Evolutionary conservation across 2,797 vertebrate species (phyloP).

Genomic region (Coccyzus lansbergi): DNA sequence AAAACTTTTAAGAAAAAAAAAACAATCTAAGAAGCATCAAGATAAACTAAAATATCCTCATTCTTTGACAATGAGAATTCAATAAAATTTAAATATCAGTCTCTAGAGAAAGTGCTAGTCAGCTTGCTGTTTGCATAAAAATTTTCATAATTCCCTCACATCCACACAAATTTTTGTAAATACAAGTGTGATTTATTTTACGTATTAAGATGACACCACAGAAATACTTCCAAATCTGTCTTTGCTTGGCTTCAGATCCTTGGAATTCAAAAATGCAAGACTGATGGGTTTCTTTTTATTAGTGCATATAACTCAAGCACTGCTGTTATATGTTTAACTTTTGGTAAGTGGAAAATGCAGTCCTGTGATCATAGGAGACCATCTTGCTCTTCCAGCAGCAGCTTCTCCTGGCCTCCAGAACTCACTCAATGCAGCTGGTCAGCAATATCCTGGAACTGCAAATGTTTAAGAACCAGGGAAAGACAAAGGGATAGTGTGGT

Average conservation of each 20-base stretch:
- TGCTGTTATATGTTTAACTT: accelerated
- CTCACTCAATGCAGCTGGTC: not conserved
- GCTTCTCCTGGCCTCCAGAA: not conserved
- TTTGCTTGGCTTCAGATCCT: not conserved
- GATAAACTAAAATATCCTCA: not conserved
- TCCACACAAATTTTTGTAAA: not conserved
- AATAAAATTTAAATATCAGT: not conserved
- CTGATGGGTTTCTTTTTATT: not conserved
- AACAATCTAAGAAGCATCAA: not conserved
- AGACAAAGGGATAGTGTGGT: not conserved
- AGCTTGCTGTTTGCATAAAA: not conserved
- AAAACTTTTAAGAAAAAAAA: not conserved
- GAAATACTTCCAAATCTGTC: not conserved
- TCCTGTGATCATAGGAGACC: not conserved
- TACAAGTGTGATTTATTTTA: not conserved
- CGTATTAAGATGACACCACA: not conserved
- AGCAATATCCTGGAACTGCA: not conserved
- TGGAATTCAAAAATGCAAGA: not conserved
- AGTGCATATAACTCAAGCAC: not conserved
- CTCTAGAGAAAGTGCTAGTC: not conserved
- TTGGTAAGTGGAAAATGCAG: not conserved
- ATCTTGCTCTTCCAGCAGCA: not conserved
- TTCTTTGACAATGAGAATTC: not conserved
- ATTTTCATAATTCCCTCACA: not conserved
- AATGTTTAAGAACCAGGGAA: not conserved